A percentile compares a stretch with the other conserved stretches of the same genome.
Evolutionary conservation across 2,797 vertebrate species (phyloP).

Genomic region (Molossus molossus): DNA sequence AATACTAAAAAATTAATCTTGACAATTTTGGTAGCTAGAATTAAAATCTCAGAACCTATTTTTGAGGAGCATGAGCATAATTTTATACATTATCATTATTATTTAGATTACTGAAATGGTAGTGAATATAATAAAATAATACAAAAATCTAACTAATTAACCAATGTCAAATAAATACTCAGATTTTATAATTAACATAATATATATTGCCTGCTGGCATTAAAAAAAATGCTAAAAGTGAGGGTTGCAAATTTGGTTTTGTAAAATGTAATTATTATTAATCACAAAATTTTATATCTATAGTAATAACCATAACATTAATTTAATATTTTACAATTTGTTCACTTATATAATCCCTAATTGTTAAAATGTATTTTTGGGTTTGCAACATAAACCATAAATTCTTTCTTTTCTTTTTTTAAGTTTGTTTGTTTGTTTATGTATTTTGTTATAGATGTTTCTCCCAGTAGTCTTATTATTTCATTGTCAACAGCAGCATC

Average conservation of each 20-base stretch:
- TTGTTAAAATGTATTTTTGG: neutral
- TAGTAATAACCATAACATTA: neutral
- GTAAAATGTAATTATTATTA: slow-evolving; percentile 11
- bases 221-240: neutral
- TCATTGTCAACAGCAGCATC: neutral
- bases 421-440: no score
- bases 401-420: neutral
- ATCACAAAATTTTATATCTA: slow-evolving; percentile 14
- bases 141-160: slow-evolving; percentile 1
- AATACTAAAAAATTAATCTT: slow-evolving; percentile 12
- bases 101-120: neutral
- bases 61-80: neutral
- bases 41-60: neutral
- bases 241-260: slow-evolving; percentile 1
- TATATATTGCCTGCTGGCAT: neutral
- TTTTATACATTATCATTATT: slow-evolving; percentile 46
- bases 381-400: neutral
- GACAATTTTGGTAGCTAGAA: slow-evolving; percentile 11
- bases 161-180: neutral
- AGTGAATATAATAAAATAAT: slow-evolving; percentile 3
- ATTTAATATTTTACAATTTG: neutral
- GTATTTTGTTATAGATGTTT: no score
- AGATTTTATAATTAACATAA: neutral
- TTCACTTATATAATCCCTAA: neutral
- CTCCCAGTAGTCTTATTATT: neutral